Conservation (phyloP, 2,113 vertebrate genomes). For the Nothobranchius furzeri region DNA sequence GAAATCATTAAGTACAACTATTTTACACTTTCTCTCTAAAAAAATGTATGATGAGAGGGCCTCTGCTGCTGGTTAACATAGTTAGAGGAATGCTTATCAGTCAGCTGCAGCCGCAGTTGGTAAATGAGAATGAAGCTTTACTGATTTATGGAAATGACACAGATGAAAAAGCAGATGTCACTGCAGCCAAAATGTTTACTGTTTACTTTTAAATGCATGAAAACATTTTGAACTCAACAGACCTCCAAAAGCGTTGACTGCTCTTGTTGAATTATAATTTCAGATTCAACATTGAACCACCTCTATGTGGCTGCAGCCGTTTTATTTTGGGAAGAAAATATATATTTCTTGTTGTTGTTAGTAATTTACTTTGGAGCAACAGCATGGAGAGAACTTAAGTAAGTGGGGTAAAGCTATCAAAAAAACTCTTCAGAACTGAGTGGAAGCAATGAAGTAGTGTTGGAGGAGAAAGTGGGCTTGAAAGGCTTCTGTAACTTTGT, state of each 20-base stretch:
- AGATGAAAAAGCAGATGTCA: conserved; percentile 26
- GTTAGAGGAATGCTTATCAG: conserved; percentile 27
- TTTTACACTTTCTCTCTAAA: not conserved
- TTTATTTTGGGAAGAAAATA: conserved; percentile 34
- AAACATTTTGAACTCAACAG: conserved; percentile 11
- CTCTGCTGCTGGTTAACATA: conserved; percentile 17
- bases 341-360: conserved; percentile 30
- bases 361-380: conserved; percentile 22
- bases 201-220: conserved; percentile 13
- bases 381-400: conserved; percentile 32
- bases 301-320: conserved; percentile 28
- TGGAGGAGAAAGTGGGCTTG: conserved; percentile 20
- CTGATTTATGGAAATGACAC: conserved; percentile 29
- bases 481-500: conserved; percentile 23
- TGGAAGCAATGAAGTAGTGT: conserved; percentile 13
- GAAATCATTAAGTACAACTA: not conserved
- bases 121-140: conserved; percentile 42
- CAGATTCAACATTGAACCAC: conserved; percentile 21
- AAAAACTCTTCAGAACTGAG: conserved; percentile 42
- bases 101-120: conserved; percentile 31
- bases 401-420: conserved; percentile 42
- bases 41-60: conserved; percentile 12
- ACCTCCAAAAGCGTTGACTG: conserved; percentile 10
- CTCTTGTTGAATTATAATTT: conserved; percentile 8
- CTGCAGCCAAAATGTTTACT: conserved; percentile 16